Conservation (phyloP, 2,888 invertebrate species). For the Heliconius cydno region DNA sequence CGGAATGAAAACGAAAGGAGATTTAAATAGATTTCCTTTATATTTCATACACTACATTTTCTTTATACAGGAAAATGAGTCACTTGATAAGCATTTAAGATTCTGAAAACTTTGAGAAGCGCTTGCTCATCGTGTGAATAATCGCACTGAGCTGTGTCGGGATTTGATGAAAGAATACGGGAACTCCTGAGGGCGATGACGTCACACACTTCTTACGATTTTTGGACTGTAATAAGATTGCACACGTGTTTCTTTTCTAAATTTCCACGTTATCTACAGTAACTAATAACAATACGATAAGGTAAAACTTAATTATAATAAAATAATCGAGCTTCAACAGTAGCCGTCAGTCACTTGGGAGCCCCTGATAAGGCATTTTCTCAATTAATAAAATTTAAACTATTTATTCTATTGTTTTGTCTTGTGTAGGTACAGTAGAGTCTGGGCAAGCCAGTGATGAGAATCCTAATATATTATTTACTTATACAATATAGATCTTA, state of each 20-base stretch:
- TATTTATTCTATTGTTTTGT: no score
- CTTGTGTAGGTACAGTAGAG: no score
- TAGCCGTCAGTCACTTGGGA: no score
- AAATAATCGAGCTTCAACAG: background rate
- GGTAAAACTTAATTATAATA: background rate
- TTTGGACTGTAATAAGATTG: background rate
- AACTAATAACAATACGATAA: background rate
- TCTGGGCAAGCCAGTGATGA: no score
- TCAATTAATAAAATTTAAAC: no score
- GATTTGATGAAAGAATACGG: slow-evolving; percentile 76
- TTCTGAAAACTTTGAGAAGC: slow-evolving; percentile 61
- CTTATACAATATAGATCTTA: no score
- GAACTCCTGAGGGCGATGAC: slow-evolving; percentile 65
- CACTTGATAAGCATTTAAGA: background rate
- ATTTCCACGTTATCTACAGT: background rate
- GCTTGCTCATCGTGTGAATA: slow-evolving; percentile 72
- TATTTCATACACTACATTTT: no score
- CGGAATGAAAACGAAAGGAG: background rate
- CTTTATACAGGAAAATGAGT: background rate
- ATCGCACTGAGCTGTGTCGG: slow-evolving; percentile 69
- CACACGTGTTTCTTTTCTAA: background rate
- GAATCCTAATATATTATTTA: no score
- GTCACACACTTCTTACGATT: slow-evolving; percentile 56
- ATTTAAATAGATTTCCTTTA: background rate
- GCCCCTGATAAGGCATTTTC: no score